Conservation (phyloP, 2,888 invertebrate species). For the Nymphalis c-album region DNA sequence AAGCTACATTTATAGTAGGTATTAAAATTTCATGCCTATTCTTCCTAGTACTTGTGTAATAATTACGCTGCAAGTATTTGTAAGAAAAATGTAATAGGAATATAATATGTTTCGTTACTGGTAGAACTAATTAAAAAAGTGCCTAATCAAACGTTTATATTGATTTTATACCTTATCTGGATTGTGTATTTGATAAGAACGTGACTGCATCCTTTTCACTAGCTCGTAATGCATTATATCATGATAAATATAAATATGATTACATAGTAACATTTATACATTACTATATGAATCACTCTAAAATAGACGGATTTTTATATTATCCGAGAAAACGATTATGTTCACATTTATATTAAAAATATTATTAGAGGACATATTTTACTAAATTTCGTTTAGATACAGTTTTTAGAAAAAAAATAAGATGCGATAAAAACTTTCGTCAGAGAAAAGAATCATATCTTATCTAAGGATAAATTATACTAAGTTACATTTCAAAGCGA, state of each 20-base stretch:
- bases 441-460: background rate
- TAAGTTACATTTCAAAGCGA: conserved; percentile 2
- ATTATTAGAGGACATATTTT: too few relatives aligned
- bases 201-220: conserved; percentile 1
- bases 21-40: too few relatives aligned
- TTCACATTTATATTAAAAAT: too few relatives aligned
- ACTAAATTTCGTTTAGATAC: too few relatives aligned
- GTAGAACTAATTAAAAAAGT: background rate
- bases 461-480: conserved; percentile 8
- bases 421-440: background rate
- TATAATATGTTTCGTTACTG: background rate
- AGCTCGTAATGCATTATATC: background rate
- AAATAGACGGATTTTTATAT: too few relatives aligned
- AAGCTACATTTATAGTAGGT: too few relatives aligned
- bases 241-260: conserved; percentile 11
- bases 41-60: too few relatives aligned
- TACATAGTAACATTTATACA: background rate
- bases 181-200: conserved; percentile 22
- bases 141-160: conserved; percentile 17
- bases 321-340: too few relatives aligned
- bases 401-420: too few relatives aligned
- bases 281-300: too few relatives aligned
- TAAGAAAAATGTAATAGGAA: too few relatives aligned
- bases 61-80: too few relatives aligned
- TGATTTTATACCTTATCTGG: conserved; percentile 26